A percentile compares a stretch with the other conserved stretches of the same genome.
These are phyloP conservation scores for Didymodactylos carnosus DNA, from an alignment of 2,888 invertebrate species.

Conservation along the genomic window DNA sequence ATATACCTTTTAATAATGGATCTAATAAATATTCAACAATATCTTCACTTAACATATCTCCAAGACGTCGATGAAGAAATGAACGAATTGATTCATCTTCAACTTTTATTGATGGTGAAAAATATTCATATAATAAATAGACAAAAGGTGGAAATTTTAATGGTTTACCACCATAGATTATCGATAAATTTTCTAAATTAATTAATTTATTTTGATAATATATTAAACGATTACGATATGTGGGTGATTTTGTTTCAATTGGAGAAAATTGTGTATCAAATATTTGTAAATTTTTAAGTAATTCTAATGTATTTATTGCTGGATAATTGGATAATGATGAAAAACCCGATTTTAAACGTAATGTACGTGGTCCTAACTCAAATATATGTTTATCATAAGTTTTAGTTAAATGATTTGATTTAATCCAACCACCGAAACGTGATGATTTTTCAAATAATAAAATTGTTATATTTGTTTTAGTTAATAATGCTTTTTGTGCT, in stretches of 20 bases:
- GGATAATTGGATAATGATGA: neutral
- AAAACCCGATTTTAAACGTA: conserved; percentile 1
- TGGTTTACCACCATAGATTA: neutral
- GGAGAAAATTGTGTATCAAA: neutral
- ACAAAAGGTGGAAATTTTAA: neutral
- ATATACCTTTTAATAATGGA: conserved; percentile 13
- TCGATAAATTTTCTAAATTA: neutral
- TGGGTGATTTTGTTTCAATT: neutral
- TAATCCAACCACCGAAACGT: conserved; percentile 12
- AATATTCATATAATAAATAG: neutral
- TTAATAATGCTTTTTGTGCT: neutral
- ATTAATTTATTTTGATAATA: neutral
- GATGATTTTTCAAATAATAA: conserved; percentile 1
- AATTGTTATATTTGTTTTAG: neutral
- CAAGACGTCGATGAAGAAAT: conserved; percentile 9
- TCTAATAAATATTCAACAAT: conserved; percentile 12
- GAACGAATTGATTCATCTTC: conserved; percentile 9
- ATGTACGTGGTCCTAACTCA: conserved; percentile 10
- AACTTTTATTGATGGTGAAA: neutral
- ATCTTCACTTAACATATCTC: neutral
- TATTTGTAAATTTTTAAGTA: neutral
- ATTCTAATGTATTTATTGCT: neutral
- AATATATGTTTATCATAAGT: conserved; percentile 1
- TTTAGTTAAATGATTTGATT: neutral
- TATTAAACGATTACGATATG: conserved; percentile 2